These are phyloP conservation scores for Neuroscelio doddi DNA, from an alignment of 2,888 invertebrate genomes.

Conservation along the genomic window DNA sequence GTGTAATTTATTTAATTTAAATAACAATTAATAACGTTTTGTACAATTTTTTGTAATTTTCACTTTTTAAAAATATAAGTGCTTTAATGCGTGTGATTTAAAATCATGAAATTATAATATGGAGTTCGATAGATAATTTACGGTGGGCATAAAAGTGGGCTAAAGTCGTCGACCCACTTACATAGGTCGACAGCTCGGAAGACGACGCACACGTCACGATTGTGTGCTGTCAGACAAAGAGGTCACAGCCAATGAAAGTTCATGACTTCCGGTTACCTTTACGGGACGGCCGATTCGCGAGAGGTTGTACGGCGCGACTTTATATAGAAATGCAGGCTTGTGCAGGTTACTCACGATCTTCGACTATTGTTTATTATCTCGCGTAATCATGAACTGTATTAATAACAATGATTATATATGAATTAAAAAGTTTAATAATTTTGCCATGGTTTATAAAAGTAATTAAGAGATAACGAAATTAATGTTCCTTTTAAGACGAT, in stretches of 20 bases:
- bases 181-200: slow-evolving; percentile 50
- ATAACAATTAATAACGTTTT: no score
- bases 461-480: no score
- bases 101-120: neutral
- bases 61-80: no score
- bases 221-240: slow-evolving; percentile 50
- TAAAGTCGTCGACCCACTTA: slow-evolving; percentile 62
- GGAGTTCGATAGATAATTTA: slow-evolving; percentile 34
- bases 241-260: slow-evolving; percentile 62
- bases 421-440: no score
- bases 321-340: slow-evolving; percentile 37
- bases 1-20: no score
- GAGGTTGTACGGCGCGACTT: slow-evolving; percentile 28
- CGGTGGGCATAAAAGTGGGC: slow-evolving; percentile 53
- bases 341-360: slow-evolving; percentile 31
- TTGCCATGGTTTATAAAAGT: no score
- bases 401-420: no score
- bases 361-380: slow-evolving; percentile 14
- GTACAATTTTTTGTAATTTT: no score
- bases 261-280: slow-evolving; percentile 59
- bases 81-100: no score
- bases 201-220: slow-evolving; percentile 53
- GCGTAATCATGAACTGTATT: neutral
- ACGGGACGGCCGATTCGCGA: slow-evolving; percentile 12
- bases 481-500: no score